These are phyloP conservation scores for Ochropleura leucogaster DNA, from an alignment of 2,888 invertebrate genomes.

Conservation along the genomic window DNA sequence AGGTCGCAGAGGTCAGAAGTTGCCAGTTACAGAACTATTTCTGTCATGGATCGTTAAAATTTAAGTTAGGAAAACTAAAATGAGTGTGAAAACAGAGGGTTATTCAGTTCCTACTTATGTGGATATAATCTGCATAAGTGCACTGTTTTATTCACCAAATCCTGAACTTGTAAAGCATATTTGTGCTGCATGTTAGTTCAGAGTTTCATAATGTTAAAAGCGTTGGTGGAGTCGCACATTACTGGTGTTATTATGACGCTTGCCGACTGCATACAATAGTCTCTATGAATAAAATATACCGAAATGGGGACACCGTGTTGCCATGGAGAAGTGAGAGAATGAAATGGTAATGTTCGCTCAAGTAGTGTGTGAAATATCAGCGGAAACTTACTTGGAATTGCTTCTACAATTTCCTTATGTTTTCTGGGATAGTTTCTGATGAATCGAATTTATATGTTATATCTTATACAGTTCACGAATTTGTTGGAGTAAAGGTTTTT, in stretches of 20 bases:
- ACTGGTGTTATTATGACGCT: slow-evolving; percentile 65
- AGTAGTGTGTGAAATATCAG: not conserved
- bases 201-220: slow-evolving; percentile 67
- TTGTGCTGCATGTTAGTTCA: slow-evolving; percentile 22
- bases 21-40: slow-evolving; percentile 43
- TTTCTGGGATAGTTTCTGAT: not conserved
- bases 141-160: slow-evolving; percentile 37
- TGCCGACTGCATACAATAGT: slow-evolving; percentile 69
- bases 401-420: not conserved
- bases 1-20: slow-evolving; percentile 31
- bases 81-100: not conserved
- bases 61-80: slow-evolving; percentile 11
- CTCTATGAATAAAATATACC: slow-evolving; percentile 78
- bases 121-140: slow-evolving; percentile 9
- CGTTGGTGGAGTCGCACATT: slow-evolving; percentile 55
- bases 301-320: slow-evolving; percentile 66
- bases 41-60: slow-evolving; percentile 37
- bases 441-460: not conserved
- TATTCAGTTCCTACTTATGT: not conserved
- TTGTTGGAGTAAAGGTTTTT: no score
- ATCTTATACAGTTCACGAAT: no score
- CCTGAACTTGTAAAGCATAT: slow-evolving; percentile 26
- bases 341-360: slow-evolving; percentile 13
- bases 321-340: slow-evolving; percentile 21
- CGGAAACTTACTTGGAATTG: not conserved